These are phyloP conservation scores for Zaprionus gabonicus DNA, from an alignment of 1,140 invertebrate genomes.

Conservation along the genomic window DNA sequence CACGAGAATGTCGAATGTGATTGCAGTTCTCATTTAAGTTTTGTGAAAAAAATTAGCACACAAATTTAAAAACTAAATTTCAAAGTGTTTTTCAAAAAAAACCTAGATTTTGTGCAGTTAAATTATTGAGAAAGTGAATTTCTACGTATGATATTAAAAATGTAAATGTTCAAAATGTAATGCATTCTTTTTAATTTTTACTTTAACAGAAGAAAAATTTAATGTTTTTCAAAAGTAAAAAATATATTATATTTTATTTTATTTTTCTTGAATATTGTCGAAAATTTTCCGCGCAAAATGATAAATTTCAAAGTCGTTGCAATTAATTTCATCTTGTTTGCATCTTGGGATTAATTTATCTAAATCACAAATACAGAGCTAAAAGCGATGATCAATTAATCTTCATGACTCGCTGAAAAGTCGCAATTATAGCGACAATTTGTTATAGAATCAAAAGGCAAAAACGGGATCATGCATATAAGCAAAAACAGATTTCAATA, in stretches of 20 bases:
- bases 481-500: background rate
- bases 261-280: background rate
- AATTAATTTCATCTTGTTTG: background rate
- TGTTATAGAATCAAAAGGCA: background rate
- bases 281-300: background rate
- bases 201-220: too few species aligned
- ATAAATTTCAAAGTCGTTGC: background rate
- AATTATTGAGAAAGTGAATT: background rate
- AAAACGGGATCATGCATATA: background rate
- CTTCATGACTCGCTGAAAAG: constrained; percentile 18
- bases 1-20: background rate
- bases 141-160: too few species aligned
- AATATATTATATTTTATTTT: too few species aligned
- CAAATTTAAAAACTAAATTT: background rate
- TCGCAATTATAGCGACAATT: constrained; percentile 7
- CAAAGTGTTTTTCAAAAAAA: background rate
- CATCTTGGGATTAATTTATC: constrained; percentile 16
- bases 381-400: constrained; percentile 14
- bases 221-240: too few species aligned
- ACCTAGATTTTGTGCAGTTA: background rate
- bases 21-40: constrained; percentile 1
- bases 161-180: too few species aligned
- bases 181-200: too few species aligned
- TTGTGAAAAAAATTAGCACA: background rate
- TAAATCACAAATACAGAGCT: constrained; percentile 5